phyloP scores from a whole-genome alignment of 2,888 invertebrate species.

The Lepidocyrtoides sp. region DNA sequence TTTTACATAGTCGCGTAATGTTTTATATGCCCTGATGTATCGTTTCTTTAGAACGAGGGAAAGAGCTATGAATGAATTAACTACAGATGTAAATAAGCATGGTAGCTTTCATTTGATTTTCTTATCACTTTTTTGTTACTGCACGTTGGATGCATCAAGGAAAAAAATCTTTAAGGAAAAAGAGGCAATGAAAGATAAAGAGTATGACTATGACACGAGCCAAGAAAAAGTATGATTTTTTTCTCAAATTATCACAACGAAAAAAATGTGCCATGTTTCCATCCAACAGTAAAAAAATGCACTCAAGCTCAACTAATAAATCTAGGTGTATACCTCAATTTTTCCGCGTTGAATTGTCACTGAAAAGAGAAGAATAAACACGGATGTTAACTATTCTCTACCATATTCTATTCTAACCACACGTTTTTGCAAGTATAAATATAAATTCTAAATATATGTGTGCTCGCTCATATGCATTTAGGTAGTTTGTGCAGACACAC shows the following conservation, averaged over 20 bases:
- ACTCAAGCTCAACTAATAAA: not conserved
- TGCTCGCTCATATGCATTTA: too few species aligned
- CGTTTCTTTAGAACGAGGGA: too few species aligned
- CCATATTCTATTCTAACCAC: too few species aligned
- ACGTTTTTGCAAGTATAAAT: too few species aligned
- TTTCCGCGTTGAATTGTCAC: not conserved
- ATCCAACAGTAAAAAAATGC: not conserved
- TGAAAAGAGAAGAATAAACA: not conserved
- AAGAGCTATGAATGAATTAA: not conserved
- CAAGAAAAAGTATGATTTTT: slow-evolving; percentile 27
- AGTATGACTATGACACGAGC: not conserved
- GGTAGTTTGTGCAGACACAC: too few species aligned
- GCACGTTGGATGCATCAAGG: not conserved
- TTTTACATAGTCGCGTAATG: not conserved
- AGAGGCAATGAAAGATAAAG: not conserved
- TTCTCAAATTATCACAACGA: not conserved
- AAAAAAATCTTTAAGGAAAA: not conserved
- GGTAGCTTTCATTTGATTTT: too few species aligned
- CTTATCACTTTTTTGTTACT: too few species aligned
- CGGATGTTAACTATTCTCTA: too few species aligned
- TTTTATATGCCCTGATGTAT: not conserved
- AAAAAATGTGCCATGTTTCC: not conserved
- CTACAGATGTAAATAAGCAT: too few species aligned
- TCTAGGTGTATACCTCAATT: not conserved
- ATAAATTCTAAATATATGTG: too few species aligned